phyloP scores from a whole-genome alignment of 2,797 vertebrate genomes.

The Hyperoplus immaculatus region DNA sequence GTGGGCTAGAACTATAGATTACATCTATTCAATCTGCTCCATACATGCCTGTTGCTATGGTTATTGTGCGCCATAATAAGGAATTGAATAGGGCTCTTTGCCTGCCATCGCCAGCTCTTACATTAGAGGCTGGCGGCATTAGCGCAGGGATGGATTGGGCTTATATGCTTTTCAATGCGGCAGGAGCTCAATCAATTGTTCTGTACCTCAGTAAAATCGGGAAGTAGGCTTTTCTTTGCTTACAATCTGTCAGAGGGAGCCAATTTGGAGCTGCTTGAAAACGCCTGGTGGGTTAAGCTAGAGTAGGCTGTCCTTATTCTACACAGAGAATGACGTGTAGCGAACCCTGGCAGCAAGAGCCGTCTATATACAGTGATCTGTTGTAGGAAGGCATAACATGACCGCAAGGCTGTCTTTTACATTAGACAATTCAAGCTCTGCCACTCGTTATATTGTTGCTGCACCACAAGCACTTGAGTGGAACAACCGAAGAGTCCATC shows the following conservation, averaged over 20 bases:
- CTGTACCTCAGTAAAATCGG: slow-evolving; percentile 62
- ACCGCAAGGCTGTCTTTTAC: slow-evolving; percentile 31
- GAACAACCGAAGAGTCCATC: neutral
- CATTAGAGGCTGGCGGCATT: slow-evolving; percentile 56
- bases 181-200: slow-evolving; percentile 68
- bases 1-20: slow-evolving; percentile 78
- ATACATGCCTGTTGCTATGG: slow-evolving; percentile 85
- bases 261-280: slow-evolving; percentile 65
- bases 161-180: slow-evolving; percentile 73
- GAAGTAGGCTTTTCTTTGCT: slow-evolving; percentile 51
- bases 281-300: slow-evolving; percentile 46
- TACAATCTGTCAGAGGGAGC: slow-evolving; percentile 50
- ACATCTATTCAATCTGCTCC: slow-evolving; percentile 74
- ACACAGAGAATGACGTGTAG: slow-evolving; percentile 37
- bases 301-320: slow-evolving; percentile 38
- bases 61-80: slow-evolving; percentile 77
- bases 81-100: slow-evolving; percentile 78
- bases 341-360: slow-evolving; percentile 31
- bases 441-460: slow-evolving; percentile 16
- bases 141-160: slow-evolving; percentile 44
- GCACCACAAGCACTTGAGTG: slow-evolving; percentile 13
- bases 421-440: slow-evolving; percentile 39
- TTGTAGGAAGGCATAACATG: slow-evolving; percentile 28
- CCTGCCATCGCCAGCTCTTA: slow-evolving; percentile 71
- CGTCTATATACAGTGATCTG: neutral